Evolutionary conservation across 2,113 vertebrate species (phyloP).

Genomic region (Notothenia rossii): DNA sequence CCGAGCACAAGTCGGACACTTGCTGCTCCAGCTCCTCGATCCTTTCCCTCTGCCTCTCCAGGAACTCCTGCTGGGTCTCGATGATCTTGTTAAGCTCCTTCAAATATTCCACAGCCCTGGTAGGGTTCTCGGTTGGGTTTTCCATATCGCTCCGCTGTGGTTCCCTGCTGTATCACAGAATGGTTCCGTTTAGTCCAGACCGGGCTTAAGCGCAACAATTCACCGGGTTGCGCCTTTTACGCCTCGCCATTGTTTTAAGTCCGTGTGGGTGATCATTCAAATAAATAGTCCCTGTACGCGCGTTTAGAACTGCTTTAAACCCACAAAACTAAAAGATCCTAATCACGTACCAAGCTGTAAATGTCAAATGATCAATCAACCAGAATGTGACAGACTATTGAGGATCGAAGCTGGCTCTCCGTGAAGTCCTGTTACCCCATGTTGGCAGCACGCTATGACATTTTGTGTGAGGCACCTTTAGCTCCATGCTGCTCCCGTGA

Average conservation of each 20-base stretch:
- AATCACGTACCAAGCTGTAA: not conserved
- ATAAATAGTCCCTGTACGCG: slow-evolving; percentile 23
- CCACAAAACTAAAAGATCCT: slow-evolving; percentile 38
- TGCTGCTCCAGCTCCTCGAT: slow-evolving; percentile 95
- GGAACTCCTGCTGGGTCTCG: slow-evolving; percentile 92
- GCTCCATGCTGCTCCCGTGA: slow-evolving; percentile 72
- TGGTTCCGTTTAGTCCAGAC: slow-evolving; percentile 17
- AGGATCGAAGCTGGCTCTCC: not conserved
- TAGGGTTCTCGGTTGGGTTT: slow-evolving; percentile 88
- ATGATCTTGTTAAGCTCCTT: slow-evolving; percentile 91
- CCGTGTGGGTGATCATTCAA: slow-evolving; percentile 18
- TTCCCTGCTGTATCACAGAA: slow-evolving; percentile 31
- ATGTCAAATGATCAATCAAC: slow-evolving; percentile 10
- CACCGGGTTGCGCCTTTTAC: slow-evolving; percentile 63
- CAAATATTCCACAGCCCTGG: slow-evolving; percentile 91
- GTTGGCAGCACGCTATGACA: slow-evolving; percentile 41
- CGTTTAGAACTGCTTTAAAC: slow-evolving; percentile 35
- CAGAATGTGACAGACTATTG: slow-evolving; percentile 5
- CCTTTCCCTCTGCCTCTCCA: slow-evolving; percentile 89
- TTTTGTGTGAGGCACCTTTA: slow-evolving; percentile 15
- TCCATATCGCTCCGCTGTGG: slow-evolving; percentile 84
- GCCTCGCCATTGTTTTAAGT: slow-evolving; percentile 75
- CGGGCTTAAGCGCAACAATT: slow-evolving; percentile 58
- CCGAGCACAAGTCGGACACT: slow-evolving; percentile 89
- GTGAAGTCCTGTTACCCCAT: slow-evolving; percentile 11